Base-by-base conservation (phyloP, 2,888 invertebrate genomes). In the Nomada lathburiana region DNA sequence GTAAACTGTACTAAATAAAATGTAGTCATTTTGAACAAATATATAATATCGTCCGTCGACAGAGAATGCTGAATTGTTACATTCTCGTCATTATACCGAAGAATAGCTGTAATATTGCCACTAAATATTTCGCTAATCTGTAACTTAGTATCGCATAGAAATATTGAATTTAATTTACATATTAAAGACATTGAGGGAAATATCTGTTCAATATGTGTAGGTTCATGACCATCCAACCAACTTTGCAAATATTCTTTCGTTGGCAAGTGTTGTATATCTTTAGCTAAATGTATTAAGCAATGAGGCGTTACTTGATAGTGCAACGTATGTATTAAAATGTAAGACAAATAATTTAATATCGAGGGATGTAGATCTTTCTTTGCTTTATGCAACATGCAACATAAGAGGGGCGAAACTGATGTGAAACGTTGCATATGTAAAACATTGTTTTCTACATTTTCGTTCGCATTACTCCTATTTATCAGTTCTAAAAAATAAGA, bases 291-390 rank as follows among this genome's bases (percentile, higher is more conserved):
- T 84, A 94, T 94, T 2, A 96, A 94, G 73, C 95, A 88, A 67
- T 94, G 94, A 0, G 95, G 94, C 2, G 94, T 94, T 82, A 95
- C 95, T 93, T 96, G 96, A 74, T 94, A 94, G 90, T 96, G 96
- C 42, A 96, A 94, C 84, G 96, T 94, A 92, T 96, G 95, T n/a
- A 95, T 90, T 13, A 94, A 82, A 55, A 94, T 94, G 52, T 88
- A 86, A 20, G 90, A 89, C 59, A 93, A 47, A 70, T 91, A 91
- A 50, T 78, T 73, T 57, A 80, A 59, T 62, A 85, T 64, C 36
- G 86, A 62, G 50, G 60, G 72, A 53, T 82, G 75, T 16, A 85
- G 86, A 10, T 93, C 93, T 70, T 92, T 92, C 67, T 94, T 94
- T 36, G 94, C 93, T 75, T 94, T 94, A 57, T 93, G 89, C 55